phyloP scores from a whole-genome alignment of 2,797 vertebrate genomes.

The Loris lydekkerianus region DNA sequence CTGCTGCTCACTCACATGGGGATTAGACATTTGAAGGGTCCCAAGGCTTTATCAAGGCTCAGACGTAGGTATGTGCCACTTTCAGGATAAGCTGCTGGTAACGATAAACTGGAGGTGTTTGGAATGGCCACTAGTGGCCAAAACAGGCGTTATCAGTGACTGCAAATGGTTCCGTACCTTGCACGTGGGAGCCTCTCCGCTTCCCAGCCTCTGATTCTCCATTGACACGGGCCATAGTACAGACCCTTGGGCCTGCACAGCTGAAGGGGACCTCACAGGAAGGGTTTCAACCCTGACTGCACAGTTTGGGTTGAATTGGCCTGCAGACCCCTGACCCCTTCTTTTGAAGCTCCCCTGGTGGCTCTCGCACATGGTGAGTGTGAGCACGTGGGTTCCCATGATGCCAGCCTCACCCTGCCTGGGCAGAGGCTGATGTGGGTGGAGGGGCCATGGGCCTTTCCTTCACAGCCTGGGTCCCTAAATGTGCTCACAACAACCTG shows the following conservation, averaged over 20 bases:
- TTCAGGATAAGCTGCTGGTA: conserved; percentile 9
- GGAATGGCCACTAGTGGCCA: neutral
- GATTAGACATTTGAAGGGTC: conserved; percentile 42
- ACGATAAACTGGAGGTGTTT: neutral
- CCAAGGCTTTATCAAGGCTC: conserved; percentile 44
- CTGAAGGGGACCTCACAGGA: neutral
- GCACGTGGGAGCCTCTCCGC: too few species aligned
- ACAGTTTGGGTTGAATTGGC: neutral
- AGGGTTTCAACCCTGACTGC: neutral
- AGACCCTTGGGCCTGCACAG: rapidly evolving
- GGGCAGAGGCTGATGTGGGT: rapidly evolving
- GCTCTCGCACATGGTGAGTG: neutral
- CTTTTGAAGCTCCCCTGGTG: neutral
- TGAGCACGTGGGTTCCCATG: rapidly evolving
- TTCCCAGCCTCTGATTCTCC: neutral
- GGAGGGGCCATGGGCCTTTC: neutral
- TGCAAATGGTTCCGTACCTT: rapidly evolving
- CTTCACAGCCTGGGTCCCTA: neutral
- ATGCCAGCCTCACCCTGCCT: rapidly evolving
- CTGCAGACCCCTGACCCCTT: neutral
- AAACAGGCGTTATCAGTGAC: neutral
- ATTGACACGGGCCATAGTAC: too few species aligned
- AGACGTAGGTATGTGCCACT: neutral
- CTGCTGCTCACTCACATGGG: neutral
- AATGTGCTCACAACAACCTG: neutral